These are phyloP conservation scores for Cryptocephalus primarius DNA, from an alignment of 2,888 invertebrate species.

Conservation along the genomic window DNA sequence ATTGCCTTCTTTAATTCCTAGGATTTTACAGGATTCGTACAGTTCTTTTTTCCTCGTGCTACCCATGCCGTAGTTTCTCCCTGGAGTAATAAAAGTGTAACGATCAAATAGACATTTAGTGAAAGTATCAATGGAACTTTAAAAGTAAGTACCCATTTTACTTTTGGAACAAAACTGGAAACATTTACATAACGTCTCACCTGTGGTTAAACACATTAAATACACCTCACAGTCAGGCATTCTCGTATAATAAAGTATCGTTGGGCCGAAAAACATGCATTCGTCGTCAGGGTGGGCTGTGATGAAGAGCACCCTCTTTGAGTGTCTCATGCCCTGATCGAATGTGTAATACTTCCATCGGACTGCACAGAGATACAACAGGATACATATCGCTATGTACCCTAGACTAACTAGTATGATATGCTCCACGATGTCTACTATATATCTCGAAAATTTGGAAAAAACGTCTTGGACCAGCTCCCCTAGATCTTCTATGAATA, in stretches of 20 bases:
- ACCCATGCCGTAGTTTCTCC: conserved; percentile 36
- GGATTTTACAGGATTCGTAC: conserved; percentile 63
- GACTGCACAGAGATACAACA: conserved; percentile 33
- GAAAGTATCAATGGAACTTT: too few relatives aligned
- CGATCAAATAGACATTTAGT: background rate
- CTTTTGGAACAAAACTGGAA: background rate
- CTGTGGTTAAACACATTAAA: conserved; percentile 76
- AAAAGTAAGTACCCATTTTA: too few relatives aligned
- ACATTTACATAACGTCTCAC: conserved; percentile 38
- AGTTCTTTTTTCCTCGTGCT: conserved; percentile 63
- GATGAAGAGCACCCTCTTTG: conserved; percentile 63
- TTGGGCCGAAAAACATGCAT: conserved; percentile 97
- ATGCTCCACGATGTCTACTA: conserved; percentile 46
- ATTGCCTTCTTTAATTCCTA: conserved; percentile 71
- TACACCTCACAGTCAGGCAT: conserved; percentile 59
- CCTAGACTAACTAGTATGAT: conserved; percentile 40
- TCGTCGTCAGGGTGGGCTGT: conserved; percentile 98
- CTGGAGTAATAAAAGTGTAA: conserved; percentile 22
- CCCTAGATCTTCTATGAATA: conserved; percentile 10
- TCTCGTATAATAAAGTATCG: conserved; percentile 57
- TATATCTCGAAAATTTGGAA: conserved; percentile 25
- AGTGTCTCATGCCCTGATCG: conserved; percentile 41
- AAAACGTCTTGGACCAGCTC: conserved; percentile 9
- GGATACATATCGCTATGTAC: conserved; percentile 43
- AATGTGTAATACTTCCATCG: conserved; percentile 40